A percentile compares a stretch with the other conserved stretches of the same genome.
phyloP scores from a whole-genome alignment of 2,888 invertebrate genomes.

The Isotomurus palustris region DNA sequence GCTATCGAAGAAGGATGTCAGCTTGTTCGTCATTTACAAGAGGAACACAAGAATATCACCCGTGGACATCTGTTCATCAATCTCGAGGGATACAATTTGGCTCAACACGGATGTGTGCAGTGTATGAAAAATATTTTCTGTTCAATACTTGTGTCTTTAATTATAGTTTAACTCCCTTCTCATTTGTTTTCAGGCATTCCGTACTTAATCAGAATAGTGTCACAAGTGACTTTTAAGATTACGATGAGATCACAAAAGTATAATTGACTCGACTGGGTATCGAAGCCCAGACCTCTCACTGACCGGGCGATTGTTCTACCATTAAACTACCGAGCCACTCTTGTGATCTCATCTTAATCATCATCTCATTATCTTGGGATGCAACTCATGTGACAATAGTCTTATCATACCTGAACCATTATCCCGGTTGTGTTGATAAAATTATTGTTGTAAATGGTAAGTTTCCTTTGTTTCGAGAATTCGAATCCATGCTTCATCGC shows the following conservation, averaged over 20 bases:
- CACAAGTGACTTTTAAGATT: too few species aligned
- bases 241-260: too few species aligned
- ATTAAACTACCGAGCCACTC: too few species aligned
- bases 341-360: not conserved
- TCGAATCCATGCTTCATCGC: too few species aligned
- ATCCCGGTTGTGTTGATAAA: slow-evolving; percentile 17
- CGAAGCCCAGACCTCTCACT: too few species aligned
- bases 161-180: not conserved
- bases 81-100: slow-evolving; percentile 18
- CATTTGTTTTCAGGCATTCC: too few species aligned
- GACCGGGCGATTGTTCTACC: too few species aligned
- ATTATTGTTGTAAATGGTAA: slow-evolving; percentile 20
- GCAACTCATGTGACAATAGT: slow-evolving; percentile 14
- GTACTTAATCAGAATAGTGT: too few species aligned
- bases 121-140: too few species aligned
- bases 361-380: slow-evolving; percentile 8
- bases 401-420: slow-evolving; percentile 16
- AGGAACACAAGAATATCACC: slow-evolving; percentile 8
- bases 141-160: not conserved
- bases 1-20: not conserved
- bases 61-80: slow-evolving; percentile 19
- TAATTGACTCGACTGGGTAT: too few species aligned
- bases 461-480: too few species aligned
- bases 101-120: slow-evolving; percentile 16
- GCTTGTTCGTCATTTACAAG: not conserved